Evolutionary conservation across 2,113 vertebrate genomes (phyloP), one percentile per base, ranked within the genome.

Genomic region (Rhinopomastus cyanomelas): DNA sequence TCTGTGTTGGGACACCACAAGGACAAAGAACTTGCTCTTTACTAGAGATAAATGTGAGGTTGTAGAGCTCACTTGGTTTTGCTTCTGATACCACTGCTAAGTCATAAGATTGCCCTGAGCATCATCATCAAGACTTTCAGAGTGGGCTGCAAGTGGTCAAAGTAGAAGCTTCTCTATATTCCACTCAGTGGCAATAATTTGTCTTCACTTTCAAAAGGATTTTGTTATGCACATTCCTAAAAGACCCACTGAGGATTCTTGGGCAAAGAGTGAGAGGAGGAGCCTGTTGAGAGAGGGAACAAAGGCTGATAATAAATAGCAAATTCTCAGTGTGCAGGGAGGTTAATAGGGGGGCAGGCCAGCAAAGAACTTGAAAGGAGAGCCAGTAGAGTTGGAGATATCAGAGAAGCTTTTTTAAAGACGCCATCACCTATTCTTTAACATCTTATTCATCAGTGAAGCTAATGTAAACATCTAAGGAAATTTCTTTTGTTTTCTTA

Each of bases 241-340:
- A 82, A 80, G 56, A 77, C 25, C 2, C 39, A 2, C 64, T 90
- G 56, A 93, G 34, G 81, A 72, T 91, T 91, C 75, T 85, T 87
- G 87, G 52, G 49, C 71, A 44, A 88, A 92, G 36, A 77, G 27
- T 82, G 55, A 80, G 71, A 87, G 88, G 66, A 86, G 44, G 53
- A 80, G 36, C 44, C 55, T 68, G 91, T 90, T 81, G 89, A 96
- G 52, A 77, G 72, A 67, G 56, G 48, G 85, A 94, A 93, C 79
- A 94, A 94, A 96, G 72, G 49, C 79, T 82, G 85, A 89, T 66
- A 85, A 91, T 89, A 93, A 93, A 91, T 89, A 92, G 60, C 94
- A 92, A 93, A 94, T 96, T 93, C 89, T 85, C 68, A 65, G 66
- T 71, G 39, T 77, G 29, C 25, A 91, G 52, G 56, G 76, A 95